These are phyloP conservation scores for Piaya cayana DNA, from an alignment of 2,113 vertebrate species.

Conservation along the genomic window DNA sequence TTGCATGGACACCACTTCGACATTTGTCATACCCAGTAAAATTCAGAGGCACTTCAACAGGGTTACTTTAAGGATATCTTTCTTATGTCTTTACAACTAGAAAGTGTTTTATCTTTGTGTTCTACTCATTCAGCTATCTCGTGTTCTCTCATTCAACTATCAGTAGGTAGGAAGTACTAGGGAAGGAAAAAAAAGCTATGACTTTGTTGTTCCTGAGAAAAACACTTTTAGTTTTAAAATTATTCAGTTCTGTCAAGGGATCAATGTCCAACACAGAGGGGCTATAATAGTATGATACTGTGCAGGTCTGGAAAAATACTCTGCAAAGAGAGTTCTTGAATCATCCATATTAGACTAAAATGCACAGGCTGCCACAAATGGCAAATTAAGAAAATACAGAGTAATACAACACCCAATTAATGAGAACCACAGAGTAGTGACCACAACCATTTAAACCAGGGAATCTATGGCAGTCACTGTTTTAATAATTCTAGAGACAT, in stretches of 20 bases:
- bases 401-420: constrained; percentile 14
- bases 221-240: neutral
- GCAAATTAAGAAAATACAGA: constrained; percentile 37
- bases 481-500: constrained; percentile 8
- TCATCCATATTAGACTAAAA: neutral
- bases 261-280: neutral
- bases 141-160: neutral
- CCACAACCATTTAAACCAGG: constrained; percentile 15
- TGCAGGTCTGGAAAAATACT: neutral
- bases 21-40: neutral
- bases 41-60: neutral
- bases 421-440: constrained; percentile 14
- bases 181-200: neutral
- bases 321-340: neutral
- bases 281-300: neutral
- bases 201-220: neutral
- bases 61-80: neutral
- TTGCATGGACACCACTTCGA: neutral
- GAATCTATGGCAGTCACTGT: neutral
- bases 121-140: neutral
- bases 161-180: neutral
- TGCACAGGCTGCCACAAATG: neutral
- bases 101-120: neutral
- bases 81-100: neutral
- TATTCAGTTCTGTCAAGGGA: neutral